Evolutionary conservation across 2,888 invertebrate genomes (phyloP).

Genomic region (Drosophila mimetica): DNA sequence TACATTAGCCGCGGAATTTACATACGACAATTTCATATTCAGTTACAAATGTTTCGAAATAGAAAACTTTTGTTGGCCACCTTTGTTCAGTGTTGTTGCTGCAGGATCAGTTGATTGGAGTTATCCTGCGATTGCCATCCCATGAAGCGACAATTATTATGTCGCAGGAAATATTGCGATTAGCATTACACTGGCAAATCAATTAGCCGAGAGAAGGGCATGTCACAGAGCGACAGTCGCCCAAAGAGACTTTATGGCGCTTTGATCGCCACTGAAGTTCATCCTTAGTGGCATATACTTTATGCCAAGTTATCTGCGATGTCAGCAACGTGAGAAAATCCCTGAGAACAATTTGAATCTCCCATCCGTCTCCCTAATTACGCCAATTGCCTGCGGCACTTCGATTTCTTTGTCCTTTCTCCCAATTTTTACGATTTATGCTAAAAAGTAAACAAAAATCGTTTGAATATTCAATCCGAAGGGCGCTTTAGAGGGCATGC

Average conservation of each 20-base stretch:
- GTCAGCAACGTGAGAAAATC: slow-evolving; percentile 53
- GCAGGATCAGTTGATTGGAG: slow-evolving; percentile 19
- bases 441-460: slow-evolving; percentile 49
- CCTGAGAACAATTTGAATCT: slow-evolving; percentile 14
- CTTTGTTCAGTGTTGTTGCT: slow-evolving; percentile 33
- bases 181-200: slow-evolving; percentile 51
- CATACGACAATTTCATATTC: slow-evolving; percentile 49
- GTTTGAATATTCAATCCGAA: slow-evolving; percentile 49
- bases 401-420: slow-evolving; percentile 31
- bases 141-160: slow-evolving; percentile 52
- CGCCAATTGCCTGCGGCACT: slow-evolving; percentile 48
- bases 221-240: not conserved
- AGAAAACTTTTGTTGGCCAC: slow-evolving; percentile 37
- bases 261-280: slow-evolving; percentile 37
- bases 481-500: slow-evolving; percentile 32
- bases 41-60: slow-evolving; percentile 48
- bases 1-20: slow-evolving; percentile 41
- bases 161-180: slow-evolving; percentile 28
- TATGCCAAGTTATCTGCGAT: not conserved
- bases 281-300: not conserved
- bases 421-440: slow-evolving; percentile 42
- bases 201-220: slow-evolving; percentile 33
- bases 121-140: slow-evolving; percentile 14
- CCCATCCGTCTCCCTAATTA: slow-evolving; percentile 48
- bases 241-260: slow-evolving; percentile 18